Base-by-base conservation (phyloP, 2,797 vertebrate species). In the Gephyroberyx darwinii region DNA sequence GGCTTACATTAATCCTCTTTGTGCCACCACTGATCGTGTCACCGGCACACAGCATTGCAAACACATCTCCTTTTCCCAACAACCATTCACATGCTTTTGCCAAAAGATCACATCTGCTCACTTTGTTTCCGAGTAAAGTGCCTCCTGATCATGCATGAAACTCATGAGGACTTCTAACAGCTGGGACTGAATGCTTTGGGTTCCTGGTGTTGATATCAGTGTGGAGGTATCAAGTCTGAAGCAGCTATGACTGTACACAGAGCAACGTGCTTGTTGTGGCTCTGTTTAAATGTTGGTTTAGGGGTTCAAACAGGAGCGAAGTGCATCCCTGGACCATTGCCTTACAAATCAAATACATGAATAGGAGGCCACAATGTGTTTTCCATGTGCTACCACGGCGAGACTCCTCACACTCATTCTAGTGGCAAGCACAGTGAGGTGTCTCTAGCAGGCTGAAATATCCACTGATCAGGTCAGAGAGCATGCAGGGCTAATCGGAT, bases 1-100 rank as follows among this genome's bases (percentile, higher is more conserved):
- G 57, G 62, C 74, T 89, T 84, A 82, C 81, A 78, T 62, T 83
- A 84, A 91, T 87, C 86, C 75, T 87, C 77, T 79, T 60, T 51
- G 51, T 64, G 8, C 53, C 57, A 70, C 22, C 37, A 70, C 74
- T 75, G 53, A 85, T 65, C 71, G 69, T 77, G 77, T 82, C 69
- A 79, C 70, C 61, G 56, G 67, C 74, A 77, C 81, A 70, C 31
- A n/a, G 6, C 13, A 5, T 19, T 22, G 69, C 56, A 26, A 66
- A 66, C 52, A 65, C 47, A 19, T 72, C 33, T 5, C 58, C 45
- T 10, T 48, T 4, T 17, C n/a, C n/a, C 8, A 1, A 50, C 47
- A 7, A 19, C n/a, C 19, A 6, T 6, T 19, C n/a, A 3, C 31
- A 35, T 39, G 5, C 35, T 17, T 60, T 52, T 19, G 37, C 68